Evolutionary conservation across 1,140 invertebrate species (phyloP), one percentile per base, ranked within the genome.

Genomic region (Eueides isabella): DNA sequence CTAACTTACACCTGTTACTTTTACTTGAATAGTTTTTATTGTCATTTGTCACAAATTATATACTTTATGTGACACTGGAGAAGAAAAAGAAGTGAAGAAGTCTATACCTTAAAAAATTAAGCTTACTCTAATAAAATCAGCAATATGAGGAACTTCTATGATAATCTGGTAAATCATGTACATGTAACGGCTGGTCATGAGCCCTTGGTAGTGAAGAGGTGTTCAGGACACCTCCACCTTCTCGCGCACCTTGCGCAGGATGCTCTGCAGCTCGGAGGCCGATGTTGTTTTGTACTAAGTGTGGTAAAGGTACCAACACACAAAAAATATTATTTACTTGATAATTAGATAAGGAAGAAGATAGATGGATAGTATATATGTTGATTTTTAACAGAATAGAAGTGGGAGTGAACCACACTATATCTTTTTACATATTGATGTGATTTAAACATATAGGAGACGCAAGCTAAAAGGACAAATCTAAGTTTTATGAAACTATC

Each of bases 221-320:
- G 29, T 23, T 92, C 85, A 92, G 41, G 86, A 86, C 4, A 91
- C 91, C 67, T 95, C 95, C 23, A 93, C 94, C 87, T 95, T 95
- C 86, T 95, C 94, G 16, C 96, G 92, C 33, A 95, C 95, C 82
- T 94, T 95, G 26, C 95, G 95, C 71, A 97, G 91, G 82, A 96
- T 95, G 68, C 94, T 95, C 73, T 95, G 94, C 31, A 97, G 88
- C 87, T 96, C 96, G 33, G 95, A 95, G 1, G 95, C 94, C 11
- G 95, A 94, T 5, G 95, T 94, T 0, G 95, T 96, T 85, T 96
- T 96, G 88, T 95, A 96, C 96, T 96, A 84, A 44, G 67, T 78
- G 76, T 19, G 63, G 31, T n/a, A 44, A 67, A 48, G 67, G 72
- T 26, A 69, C 72, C 78, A 76, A 71, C 77, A 80, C 63, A 72